These are phyloP conservation scores for Onychomys torridus DNA, from an alignment of 2,797 vertebrate species.

Conservation along the genomic window DNA sequence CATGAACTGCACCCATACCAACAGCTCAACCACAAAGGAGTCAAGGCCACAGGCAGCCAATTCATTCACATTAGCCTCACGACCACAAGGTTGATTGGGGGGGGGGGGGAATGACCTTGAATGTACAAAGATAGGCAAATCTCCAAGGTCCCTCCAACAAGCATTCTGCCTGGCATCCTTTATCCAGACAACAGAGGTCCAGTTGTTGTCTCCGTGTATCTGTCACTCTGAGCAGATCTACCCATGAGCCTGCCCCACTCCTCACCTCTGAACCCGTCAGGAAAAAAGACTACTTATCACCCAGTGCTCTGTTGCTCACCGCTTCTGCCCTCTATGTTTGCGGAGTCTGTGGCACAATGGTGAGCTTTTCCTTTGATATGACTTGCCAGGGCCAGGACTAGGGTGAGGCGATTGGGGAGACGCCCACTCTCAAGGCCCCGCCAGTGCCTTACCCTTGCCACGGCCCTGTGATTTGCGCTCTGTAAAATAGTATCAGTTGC, in stretches of 20 bases:
- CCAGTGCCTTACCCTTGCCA: slow-evolving; percentile 72
- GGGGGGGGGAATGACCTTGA: neutral
- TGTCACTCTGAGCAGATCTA: slow-evolving; percentile 40
- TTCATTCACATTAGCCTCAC: slow-evolving; percentile 15
- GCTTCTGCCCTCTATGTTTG: slow-evolving; percentile 37
- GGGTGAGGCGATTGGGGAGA: slow-evolving; percentile 68
- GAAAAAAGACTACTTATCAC: slow-evolving; percentile 18
- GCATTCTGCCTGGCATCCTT: slow-evolving; percentile 13
- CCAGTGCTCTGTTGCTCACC: slow-evolving; percentile 4
- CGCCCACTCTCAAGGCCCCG: slow-evolving; percentile 41
- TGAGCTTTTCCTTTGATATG: slow-evolving; percentile 65
- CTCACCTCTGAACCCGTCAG: slow-evolving; percentile 9
- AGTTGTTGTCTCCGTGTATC: neutral
- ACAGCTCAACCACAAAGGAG: slow-evolving; percentile 28
- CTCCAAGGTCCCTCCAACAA: neutral
- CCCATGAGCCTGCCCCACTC: neutral
- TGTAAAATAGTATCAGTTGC: slow-evolving; percentile 52
- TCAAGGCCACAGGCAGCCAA: neutral
- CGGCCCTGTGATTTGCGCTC: slow-evolving; percentile 63
- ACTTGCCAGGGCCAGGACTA: slow-evolving; percentile 74
- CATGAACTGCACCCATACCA: neutral
- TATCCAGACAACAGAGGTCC: neutral
- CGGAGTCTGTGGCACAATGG: slow-evolving; percentile 34
- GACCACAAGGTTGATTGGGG: slow-evolving; percentile 34
- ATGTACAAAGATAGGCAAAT: slow-evolving; percentile 3